Evolutionary conservation across 2,797 vertebrate genomes (phyloP).

Genomic region (Vespertilio murinus): DNA sequence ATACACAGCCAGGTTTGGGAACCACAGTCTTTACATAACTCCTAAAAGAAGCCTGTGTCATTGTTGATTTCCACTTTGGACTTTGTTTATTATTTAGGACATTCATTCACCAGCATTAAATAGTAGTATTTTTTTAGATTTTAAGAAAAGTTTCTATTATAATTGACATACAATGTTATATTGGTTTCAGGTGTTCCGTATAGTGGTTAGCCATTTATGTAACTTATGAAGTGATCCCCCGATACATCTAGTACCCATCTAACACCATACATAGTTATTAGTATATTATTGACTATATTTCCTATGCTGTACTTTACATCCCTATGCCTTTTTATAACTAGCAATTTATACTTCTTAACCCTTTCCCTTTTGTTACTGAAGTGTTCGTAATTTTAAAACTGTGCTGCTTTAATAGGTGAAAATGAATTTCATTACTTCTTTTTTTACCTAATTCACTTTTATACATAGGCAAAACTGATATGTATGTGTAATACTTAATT

Average conservation of each 20-base stretch:
- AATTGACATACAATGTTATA: neutral
- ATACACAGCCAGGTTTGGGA: neutral
- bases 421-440: neutral
- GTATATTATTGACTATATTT: neutral
- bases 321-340: neutral
- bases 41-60: neutral
- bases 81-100: slow-evolving; percentile 15
- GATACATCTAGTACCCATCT: neutral
- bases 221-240: neutral
- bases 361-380: neutral
- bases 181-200: neutral
- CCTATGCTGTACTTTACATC: neutral
- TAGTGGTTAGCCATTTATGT: neutral
- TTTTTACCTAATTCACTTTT: neutral
- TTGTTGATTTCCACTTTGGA: neutral
- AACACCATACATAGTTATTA: neutral
- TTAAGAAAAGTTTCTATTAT: neutral
- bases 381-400: neutral
- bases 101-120: neutral
- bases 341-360: neutral
- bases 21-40: neutral
- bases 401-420: neutral
- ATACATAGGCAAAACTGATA: neutral
- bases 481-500: neutral
- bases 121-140: neutral